phyloP scores from a whole-genome alignment of 2,888 invertebrate species.

The Noctua comes region DNA sequence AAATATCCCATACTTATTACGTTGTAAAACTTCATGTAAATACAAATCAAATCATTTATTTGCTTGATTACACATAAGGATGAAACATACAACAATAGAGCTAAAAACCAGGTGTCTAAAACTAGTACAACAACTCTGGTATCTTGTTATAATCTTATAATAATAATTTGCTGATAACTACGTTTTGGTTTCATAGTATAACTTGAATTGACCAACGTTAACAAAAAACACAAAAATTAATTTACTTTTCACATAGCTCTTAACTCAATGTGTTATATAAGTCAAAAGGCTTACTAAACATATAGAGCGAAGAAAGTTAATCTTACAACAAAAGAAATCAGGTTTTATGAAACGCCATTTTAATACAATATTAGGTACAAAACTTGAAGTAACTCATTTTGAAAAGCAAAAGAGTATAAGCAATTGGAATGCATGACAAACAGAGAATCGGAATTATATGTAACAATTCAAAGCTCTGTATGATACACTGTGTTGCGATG shows the following conservation, averaged over 20 bases:
- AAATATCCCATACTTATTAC: neutral
- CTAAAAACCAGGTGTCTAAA: too few species aligned
- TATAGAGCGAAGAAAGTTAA: neutral
- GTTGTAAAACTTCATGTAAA: too few species aligned
- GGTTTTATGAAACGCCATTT: neutral
- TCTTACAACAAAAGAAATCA: neutral
- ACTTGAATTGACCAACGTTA: neutral
- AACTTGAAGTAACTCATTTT: neutral
- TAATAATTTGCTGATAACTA: too few species aligned
- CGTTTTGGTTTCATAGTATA: neutral
- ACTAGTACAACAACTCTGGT: neutral
- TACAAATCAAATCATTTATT: neutral
- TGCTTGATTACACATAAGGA: too few species aligned
- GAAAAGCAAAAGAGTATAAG: neutral
- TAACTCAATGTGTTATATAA: too few species aligned
- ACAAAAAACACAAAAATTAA: neutral
- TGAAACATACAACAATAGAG: too few species aligned
- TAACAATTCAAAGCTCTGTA: neutral
- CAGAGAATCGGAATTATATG: neutral
- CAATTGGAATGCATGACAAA: constrained; percentile 6
- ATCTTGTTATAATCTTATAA: neutral
- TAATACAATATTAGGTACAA: neutral
- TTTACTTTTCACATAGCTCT: neutral
- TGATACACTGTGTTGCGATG: neutral
- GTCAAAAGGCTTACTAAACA: too few species aligned